These are phyloP conservation scores for Bursaphelenchus okinawaensis DNA, from an alignment of 2,888 invertebrate species.

Conservation along the genomic window DNA sequence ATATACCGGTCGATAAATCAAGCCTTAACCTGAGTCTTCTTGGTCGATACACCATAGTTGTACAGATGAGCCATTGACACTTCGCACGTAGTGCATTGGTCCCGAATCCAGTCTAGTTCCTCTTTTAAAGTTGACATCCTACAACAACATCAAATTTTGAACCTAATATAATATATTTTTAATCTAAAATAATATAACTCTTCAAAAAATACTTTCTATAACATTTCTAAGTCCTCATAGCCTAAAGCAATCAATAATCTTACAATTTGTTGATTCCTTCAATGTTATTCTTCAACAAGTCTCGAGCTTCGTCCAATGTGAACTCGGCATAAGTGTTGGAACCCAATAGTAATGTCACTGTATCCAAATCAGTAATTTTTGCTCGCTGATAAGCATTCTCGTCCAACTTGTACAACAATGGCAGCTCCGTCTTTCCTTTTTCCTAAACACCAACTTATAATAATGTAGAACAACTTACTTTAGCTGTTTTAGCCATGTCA, in stretches of 20 bases:
- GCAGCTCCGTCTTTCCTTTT: constrained; percentile 11
- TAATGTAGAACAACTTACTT: too few relatives aligned
- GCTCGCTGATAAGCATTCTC: constrained; percentile 24
- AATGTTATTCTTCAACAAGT: constrained; percentile 35
- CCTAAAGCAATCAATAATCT: constrained; percentile 17
- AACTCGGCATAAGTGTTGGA: constrained; percentile 12
- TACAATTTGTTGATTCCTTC: constrained; percentile 29
- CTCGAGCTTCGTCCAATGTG: constrained; percentile 44
- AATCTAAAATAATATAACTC: neutral
- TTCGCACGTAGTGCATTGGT: constrained; percentile 95
- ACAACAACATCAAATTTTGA: constrained; percentile 11
- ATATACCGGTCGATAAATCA: neutral
- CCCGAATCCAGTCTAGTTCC: constrained; percentile 68
- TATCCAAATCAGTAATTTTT: neutral
- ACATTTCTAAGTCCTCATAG: neutral
- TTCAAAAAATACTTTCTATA: neutral
- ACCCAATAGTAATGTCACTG: neutral
- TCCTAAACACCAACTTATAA: neutral
- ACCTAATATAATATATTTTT: neutral
- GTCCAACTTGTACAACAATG: constrained; percentile 24
- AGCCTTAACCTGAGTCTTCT: constrained; percentile 4
- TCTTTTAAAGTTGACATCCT: constrained; percentile 29
- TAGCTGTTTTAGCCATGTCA: neutral
- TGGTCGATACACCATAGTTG: constrained; percentile 87
- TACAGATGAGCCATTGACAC: constrained; percentile 91